phyloP scores from a whole-genome alignment of 1,140 invertebrate genomes.

The Bombus vancouverensis region DNA sequence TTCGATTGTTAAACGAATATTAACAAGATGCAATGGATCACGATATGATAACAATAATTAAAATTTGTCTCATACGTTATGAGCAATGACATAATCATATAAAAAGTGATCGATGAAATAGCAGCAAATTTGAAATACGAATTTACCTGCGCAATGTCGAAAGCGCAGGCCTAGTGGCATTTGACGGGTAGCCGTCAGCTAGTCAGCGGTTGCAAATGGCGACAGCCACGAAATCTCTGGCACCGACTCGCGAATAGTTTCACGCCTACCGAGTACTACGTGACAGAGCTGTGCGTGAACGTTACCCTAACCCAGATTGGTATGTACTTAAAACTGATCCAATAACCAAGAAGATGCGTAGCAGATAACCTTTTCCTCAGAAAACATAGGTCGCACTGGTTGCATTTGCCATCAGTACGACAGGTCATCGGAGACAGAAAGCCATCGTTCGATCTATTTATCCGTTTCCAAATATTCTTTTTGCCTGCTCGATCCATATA shows the following conservation, averaged over 20 bases:
- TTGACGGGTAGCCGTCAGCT: conserved; percentile 68
- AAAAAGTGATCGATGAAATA: conserved; percentile 35
- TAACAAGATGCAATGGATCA: not conserved
- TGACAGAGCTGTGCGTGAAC: conserved; percentile 69
- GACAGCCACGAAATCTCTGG: conserved; percentile 77
- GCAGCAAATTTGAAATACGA: conserved; percentile 50
- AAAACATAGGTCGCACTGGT: conserved; percentile 9
- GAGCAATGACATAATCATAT: not conserved
- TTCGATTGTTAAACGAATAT: not conserved
- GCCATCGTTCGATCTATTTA: not conserved
- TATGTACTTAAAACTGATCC: conserved; percentile 60
- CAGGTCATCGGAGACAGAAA: conserved; percentile 25
- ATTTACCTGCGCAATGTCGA: conserved; percentile 55
- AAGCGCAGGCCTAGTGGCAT: conserved; percentile 63
- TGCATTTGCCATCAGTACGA: conserved; percentile 22
- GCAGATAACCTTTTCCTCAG: conserved; percentile 21
- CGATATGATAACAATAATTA: not conserved
- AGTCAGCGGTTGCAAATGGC: conserved; percentile 81
- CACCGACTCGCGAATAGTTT: conserved; percentile 76
- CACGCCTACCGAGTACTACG: conserved; percentile 70
- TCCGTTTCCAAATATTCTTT: conserved; percentile 2
- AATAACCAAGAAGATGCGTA: not conserved
- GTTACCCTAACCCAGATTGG: conserved; percentile 67
- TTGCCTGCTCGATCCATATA: conserved; percentile 22
- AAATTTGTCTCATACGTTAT: not conserved